Evolutionary conservation across 2,888 invertebrate species (phyloP).

Genomic region (Cerceris ruficornis): DNA sequence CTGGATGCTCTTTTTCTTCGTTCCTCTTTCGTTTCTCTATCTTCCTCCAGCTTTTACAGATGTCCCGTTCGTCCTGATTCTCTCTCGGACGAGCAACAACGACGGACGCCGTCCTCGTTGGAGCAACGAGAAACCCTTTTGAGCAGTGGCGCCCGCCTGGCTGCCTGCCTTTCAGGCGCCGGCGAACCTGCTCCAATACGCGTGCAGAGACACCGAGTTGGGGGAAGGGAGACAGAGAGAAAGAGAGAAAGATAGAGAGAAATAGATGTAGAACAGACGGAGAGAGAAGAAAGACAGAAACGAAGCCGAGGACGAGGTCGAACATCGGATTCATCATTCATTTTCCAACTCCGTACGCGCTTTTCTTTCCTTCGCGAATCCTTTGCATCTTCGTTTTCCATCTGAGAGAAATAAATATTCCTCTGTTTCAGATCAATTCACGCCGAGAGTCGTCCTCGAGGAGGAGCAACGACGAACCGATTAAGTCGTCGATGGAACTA

Average conservation of each 20-base stretch:
- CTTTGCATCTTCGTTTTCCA: neutral
- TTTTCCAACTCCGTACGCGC: slow-evolving; percentile 60
- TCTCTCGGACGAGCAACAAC: slow-evolving; percentile 48
- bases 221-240: slow-evolving; percentile 31
- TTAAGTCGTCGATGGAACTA: too few species aligned
- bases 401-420: too few species aligned
- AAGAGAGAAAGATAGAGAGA: slow-evolving; percentile 7
- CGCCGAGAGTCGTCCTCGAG: too few species aligned
- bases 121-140: slow-evolving; percentile 75
- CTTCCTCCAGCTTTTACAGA: slow-evolving; percentile 36
- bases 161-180: slow-evolving; percentile 81
- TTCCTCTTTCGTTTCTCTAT: slow-evolving; percentile 11
- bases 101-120: slow-evolving; percentile 59
- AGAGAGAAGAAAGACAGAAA: slow-evolving; percentile 22
- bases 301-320: slow-evolving; percentile 42
- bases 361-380: slow-evolving; percentile 29
- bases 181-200: slow-evolving; percentile 74
- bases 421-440: too few species aligned
- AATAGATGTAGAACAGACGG: neutral
- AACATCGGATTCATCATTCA: slow-evolving; percentile 67
- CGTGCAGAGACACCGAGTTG: slow-evolving; percentile 21
- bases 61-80: slow-evolving; percentile 32
- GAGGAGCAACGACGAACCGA: too few species aligned
- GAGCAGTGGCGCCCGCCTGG: slow-evolving; percentile 80
- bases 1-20: slow-evolving; percentile 1